Evolutionary conservation across 2,797 vertebrate genomes (phyloP).

Genomic region (Sphenopsis melanotis): DNA sequence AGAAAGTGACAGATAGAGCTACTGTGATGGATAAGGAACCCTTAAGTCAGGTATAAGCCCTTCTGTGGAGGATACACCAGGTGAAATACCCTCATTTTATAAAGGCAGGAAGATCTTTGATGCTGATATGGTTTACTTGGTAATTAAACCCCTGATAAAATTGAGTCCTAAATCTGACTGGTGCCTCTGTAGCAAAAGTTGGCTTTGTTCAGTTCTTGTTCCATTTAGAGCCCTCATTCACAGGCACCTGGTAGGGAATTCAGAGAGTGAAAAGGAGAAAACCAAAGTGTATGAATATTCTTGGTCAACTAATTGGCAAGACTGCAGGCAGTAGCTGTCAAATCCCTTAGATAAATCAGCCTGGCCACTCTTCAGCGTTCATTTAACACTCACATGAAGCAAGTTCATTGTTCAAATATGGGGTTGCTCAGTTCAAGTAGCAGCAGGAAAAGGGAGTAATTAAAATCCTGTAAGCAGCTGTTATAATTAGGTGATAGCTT

Average conservation of each 20-base stretch:
- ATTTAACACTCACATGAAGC: neutral
- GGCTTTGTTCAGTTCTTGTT: neutral
- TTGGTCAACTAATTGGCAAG: neutral
- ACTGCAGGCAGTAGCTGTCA: neutral
- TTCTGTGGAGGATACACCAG: neutral
- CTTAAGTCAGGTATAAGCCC: neutral
- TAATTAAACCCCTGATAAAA: neutral
- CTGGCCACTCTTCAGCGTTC: neutral
- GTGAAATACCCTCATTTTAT: neutral
- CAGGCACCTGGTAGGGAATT: neutral
- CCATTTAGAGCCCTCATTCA: neutral
- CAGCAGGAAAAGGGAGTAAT: neutral
- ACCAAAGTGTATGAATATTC: neutral
- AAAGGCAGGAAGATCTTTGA: neutral
- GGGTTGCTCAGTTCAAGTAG: neutral
- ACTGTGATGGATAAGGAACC: neutral
- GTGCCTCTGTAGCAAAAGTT: neutral
- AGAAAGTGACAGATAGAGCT: neutral
- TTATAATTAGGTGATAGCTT: neutral
- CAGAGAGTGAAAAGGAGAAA: neutral
- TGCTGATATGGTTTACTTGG: neutral
- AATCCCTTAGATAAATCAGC: neutral
- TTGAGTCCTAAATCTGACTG: neutral
- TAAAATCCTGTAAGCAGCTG: neutral
- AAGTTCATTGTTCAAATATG: conserved; percentile 16